phyloP scores from a whole-genome alignment of 2,888 invertebrate species.

The Hoplodrina ambigua region DNA sequence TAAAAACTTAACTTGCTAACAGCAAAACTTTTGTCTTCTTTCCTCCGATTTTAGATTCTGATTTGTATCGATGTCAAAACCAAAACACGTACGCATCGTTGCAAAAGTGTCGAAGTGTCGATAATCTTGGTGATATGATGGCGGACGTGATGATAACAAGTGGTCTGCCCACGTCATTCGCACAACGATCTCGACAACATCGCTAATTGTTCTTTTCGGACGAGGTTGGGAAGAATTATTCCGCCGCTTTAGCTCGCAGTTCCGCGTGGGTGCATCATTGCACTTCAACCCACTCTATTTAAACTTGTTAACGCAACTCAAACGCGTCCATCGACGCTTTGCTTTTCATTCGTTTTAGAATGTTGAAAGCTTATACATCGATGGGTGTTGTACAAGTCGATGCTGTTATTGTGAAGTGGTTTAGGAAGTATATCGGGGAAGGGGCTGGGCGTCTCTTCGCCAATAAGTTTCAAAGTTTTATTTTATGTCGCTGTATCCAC shows the following conservation, averaged over 20 bases:
- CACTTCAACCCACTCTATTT: slow-evolving; percentile 59
- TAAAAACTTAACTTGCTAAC: background rate
- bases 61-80: slow-evolving; percentile 15
- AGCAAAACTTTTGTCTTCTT: background rate
- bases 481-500: slow-evolving; percentile 70
- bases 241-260: slow-evolving; percentile 66
- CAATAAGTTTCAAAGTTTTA: slow-evolving; percentile 79
- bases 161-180: slow-evolving; percentile 19
- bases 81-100: slow-evolving; percentile 40
- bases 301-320: slow-evolving; percentile 22
- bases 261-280: slow-evolving; percentile 78
- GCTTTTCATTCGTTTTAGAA: slow-evolving; percentile 1
- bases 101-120: slow-evolving; percentile 26
- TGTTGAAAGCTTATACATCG: slow-evolving; percentile 15
- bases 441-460: slow-evolving; percentile 68
- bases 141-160: slow-evolving; percentile 42
- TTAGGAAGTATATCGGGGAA: slow-evolving; percentile 56
- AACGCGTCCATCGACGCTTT: slow-evolving; percentile 47
- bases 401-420: slow-evolving; percentile 31
- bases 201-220: slow-evolving; percentile 66
- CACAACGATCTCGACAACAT: slow-evolving; percentile 12
- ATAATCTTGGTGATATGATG: slow-evolving; percentile 41
- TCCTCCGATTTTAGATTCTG: background rate
- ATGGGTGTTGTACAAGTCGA: slow-evolving; percentile 30
- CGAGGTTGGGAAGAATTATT: slow-evolving; percentile 67